Percentiles rank a stretch among this genome's conserved stretches.
Evolutionary conservation across 2,113 vertebrate genomes (phyloP).

Genomic region (Ahaetulla prasina): DNA sequence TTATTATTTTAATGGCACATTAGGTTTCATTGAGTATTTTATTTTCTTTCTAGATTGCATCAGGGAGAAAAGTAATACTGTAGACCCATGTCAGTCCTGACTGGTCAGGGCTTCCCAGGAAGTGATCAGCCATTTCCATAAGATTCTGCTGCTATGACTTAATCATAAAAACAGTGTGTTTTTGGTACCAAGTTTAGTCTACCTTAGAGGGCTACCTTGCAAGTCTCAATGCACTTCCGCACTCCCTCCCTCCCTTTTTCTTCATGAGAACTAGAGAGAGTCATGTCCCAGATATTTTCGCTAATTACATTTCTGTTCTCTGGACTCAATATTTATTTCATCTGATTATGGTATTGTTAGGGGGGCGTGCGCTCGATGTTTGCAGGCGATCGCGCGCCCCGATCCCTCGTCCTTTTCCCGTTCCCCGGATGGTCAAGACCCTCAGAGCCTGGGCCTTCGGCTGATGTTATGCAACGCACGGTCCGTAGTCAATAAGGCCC

Average conservation of each 20-base stretch:
- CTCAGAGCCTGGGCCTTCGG: too few species aligned
- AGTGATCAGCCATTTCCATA: neutral
- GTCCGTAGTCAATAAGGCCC: too few species aligned
- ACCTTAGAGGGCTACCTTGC: neutral
- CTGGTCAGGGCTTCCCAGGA: neutral
- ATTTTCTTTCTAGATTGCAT: neutral
- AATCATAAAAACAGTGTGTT: neutral
- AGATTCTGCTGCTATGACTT: neutral
- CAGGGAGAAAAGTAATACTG: neutral
- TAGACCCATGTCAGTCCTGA: neutral
- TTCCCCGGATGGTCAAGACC: too few species aligned
- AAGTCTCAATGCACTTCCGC: neutral
- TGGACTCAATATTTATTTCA: neutral
- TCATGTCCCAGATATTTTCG: neutral
- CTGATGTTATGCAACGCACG: too few species aligned
- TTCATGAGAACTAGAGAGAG: neutral
- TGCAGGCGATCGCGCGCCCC: too few species aligned
- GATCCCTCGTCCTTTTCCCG: too few species aligned
- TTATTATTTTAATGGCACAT: neutral
- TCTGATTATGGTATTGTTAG: neutral
- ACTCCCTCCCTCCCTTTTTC: neutral
- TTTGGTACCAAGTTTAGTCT: neutral
- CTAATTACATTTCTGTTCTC: neutral
- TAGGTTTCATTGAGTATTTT: neutral
- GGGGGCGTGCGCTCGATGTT: too few species aligned